phyloP scores from a whole-genome alignment of 2,113 vertebrate genomes.

The Gallinago undulata region DNA sequence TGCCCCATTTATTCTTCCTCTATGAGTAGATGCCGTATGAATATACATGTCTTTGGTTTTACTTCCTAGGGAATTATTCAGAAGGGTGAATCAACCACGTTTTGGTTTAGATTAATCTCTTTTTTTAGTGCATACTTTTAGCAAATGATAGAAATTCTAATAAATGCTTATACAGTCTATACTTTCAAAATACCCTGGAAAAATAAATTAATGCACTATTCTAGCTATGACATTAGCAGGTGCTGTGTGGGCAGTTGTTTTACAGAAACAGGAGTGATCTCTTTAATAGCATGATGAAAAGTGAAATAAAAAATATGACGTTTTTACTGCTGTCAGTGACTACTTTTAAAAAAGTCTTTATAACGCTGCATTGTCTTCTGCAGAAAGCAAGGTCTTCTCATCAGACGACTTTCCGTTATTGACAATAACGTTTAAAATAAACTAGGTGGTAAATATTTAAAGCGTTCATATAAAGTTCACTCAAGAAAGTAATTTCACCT shows the following conservation, averaged over 20 bases:
- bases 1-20: neutral
- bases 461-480: neutral
- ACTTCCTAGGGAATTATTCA: neutral
- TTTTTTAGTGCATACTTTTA: neutral
- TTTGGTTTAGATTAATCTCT: neutral
- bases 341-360: neutral
- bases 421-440: neutral
- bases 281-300: neutral
- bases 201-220: neutral
- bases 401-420: neutral
- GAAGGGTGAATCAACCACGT: neutral
- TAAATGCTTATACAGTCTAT: neutral
- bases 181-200: conserved; percentile 26
- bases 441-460: neutral
- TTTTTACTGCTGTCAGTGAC: neutral
- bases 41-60: neutral
- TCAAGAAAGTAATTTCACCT: neutral
- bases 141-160: neutral
- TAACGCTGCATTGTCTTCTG: neutral
- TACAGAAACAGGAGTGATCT: conserved; percentile 22
- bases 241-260: conserved; percentile 58
- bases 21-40: neutral
- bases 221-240: conserved; percentile 36
- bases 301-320: neutral
- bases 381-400: neutral